Conservation (phyloP, 2,113 vertebrate genomes). For the Chaetura pelagica region DNA sequence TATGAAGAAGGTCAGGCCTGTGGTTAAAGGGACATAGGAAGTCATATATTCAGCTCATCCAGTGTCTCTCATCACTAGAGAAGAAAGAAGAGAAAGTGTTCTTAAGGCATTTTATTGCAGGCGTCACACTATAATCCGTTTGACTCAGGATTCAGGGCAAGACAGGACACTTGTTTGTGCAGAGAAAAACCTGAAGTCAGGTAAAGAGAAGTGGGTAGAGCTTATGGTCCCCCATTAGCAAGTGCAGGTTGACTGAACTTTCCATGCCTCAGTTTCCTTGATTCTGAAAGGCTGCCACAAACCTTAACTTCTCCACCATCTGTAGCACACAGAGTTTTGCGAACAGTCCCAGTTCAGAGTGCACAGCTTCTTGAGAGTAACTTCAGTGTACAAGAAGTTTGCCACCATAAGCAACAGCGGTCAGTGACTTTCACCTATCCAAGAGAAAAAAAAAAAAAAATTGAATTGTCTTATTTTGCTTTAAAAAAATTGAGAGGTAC, state of each 20-base stretch:
- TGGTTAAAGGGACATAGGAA: constrained; percentile 43
- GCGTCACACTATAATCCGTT: background rate
- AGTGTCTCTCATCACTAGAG: background rate
- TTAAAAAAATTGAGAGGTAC: background rate
- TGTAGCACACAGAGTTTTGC: background rate
- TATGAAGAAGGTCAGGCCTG: constrained; percentile 39
- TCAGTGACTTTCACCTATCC: background rate
- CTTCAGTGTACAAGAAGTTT: background rate
- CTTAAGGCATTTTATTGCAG: background rate
- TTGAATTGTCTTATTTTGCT: background rate
- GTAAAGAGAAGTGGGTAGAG: background rate
- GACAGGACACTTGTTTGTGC: background rate
- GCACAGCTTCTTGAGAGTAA: background rate
- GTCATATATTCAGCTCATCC: constrained; percentile 11
- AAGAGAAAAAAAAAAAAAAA: background rate
- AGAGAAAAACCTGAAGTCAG: background rate
- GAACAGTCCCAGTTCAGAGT: background rate
- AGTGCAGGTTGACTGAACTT: background rate
- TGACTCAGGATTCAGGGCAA: background rate
- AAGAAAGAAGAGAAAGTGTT: background rate
- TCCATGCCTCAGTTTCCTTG: background rate
- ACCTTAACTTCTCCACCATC: background rate
- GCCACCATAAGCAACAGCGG: background rate
- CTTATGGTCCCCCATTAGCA: background rate
- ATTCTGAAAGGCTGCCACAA: background rate